These are phyloP conservation scores for Platichthys flesus DNA, from an alignment of 2,113 vertebrate species.

Conservation along the genomic window DNA sequence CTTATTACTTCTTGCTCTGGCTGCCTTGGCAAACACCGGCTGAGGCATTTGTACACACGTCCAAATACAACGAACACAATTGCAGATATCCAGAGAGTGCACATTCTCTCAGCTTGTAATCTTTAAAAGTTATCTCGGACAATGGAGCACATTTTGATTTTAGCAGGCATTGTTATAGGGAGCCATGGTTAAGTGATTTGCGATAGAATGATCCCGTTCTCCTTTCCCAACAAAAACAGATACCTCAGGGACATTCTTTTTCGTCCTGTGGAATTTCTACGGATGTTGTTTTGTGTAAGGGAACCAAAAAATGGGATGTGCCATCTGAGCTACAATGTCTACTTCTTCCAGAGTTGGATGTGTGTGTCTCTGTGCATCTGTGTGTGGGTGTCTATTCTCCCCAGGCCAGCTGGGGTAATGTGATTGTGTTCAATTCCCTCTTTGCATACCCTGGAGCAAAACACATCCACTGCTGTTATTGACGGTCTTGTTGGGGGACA, in stretches of 20 bases:
- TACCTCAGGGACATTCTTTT: constrained; percentile 18
- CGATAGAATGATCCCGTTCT: constrained; percentile 15
- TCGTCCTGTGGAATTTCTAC: constrained; percentile 21
- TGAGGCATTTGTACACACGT: constrained; percentile 55
- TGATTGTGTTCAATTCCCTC: constrained; percentile 68
- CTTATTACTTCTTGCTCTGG: constrained; percentile 67
- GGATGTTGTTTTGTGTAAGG: constrained; percentile 42
- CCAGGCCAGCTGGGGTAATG: constrained; percentile 56
- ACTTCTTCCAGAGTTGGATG: constrained; percentile 49
- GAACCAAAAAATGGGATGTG: constrained; percentile 30
- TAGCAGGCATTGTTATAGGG: neutral
- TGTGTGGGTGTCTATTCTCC: constrained; percentile 57
- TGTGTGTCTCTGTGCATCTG: constrained; percentile 17
- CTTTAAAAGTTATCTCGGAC: constrained; percentile 35
- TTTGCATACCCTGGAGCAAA: constrained; percentile 70
- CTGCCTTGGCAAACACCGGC: constrained; percentile 62
- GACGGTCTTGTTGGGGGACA: constrained; percentile 56
- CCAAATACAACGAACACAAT: constrained; percentile 51
- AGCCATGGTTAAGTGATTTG: constrained; percentile 20
- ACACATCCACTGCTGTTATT: constrained; percentile 55
- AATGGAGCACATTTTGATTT: constrained; percentile 17
- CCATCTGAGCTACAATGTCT: constrained; percentile 59
- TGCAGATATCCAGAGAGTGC: constrained; percentile 25
- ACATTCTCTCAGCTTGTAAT: constrained; percentile 7
- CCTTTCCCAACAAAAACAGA: constrained; percentile 42